Evolutionary conservation across 2,888 invertebrate genomes (phyloP), one percentile per base, ranked within the genome.

Genomic region (Epistrophella euchroma): DNA sequence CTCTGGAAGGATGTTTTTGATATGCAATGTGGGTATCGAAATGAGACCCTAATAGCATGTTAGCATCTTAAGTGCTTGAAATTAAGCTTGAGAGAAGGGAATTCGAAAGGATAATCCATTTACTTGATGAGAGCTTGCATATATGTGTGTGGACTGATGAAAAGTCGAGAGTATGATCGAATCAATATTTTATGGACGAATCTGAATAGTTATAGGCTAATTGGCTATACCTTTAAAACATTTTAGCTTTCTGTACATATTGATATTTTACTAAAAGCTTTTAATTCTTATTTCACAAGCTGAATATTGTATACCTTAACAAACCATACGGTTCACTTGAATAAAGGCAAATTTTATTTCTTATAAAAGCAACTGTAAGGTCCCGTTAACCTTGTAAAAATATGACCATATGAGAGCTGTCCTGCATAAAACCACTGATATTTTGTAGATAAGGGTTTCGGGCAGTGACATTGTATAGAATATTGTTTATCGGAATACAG

Each of bases 1-100:
- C 47, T 64, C 62, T 64, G 56, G 45, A 37, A 68, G 68, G 68
- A 68, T 52, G 68, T 68, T 17, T 64, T 28, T 56, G 45, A 64
- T 64, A 55, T 70, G 68, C 37, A 56, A 64, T 68, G 32, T 28
- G 55, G 70, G 76, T 56, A 75, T 71, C 75, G 75, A 70, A 71
- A 75, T 70, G 56, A 43, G 75, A 47, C 45, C 47, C 70, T 75
- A 81, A 81, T 75, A 64, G 71, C 56, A 37, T 81, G 75, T 75
- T 71, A 75, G 70, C 58, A 70, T 71, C 81, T 71, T 71, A 71
- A 81, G 75, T 81, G 81, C 47, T 71, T 64, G 62, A 40, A 64
- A 81, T 71, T 81, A n/a, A 71, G 62, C 52, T 50, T 22, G 22
- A 68, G 68, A 22, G 25, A 11, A 50, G 68, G 68, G 68, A 52